Evolutionary conservation across 2,113 vertebrate species (phyloP).

Genomic region (Etia nguti): DNA sequence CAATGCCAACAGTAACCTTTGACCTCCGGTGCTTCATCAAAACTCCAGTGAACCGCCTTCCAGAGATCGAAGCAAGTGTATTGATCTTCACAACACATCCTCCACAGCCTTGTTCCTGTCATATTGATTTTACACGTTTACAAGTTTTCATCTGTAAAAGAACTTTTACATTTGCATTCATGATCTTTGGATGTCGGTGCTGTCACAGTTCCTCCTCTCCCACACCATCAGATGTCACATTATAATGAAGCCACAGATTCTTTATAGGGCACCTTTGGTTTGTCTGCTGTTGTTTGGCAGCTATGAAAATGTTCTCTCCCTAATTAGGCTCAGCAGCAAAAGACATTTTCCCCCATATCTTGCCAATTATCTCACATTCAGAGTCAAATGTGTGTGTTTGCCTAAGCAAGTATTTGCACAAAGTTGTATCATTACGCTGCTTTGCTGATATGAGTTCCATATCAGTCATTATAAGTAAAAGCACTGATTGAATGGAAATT

Average conservation of each 20-base stretch:
- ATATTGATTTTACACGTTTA: not conserved
- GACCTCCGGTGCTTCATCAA: constrained; percentile 51
- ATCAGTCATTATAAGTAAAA: constrained; percentile 44
- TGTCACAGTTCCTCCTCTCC: not conserved
- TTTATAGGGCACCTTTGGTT: constrained; percentile 41
- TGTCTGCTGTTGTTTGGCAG: constrained; percentile 54
- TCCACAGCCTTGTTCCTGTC: not conserved
- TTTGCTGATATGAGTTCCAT: constrained; percentile 3
- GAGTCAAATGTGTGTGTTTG: constrained; percentile 4
- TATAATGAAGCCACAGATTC: constrained; percentile 34
- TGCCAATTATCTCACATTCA: constrained; percentile 45
- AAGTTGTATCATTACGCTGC: not conserved
- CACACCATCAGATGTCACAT: constrained; percentile 16
- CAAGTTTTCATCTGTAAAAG: constrained; percentile 3
- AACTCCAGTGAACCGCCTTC: not conserved
- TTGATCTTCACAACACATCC: not conserved
- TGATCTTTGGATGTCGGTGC: constrained; percentile 7
- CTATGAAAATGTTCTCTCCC: constrained; percentile 42
- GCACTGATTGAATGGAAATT: constrained; percentile 45
- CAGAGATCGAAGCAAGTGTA: constrained; percentile 21
- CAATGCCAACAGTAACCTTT: constrained; percentile 39
- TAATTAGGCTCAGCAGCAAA: constrained; percentile 52
- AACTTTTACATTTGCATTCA: constrained; percentile 11
- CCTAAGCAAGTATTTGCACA: not conserved
- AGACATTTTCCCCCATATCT: constrained; percentile 8